Base-by-base conservation (phyloP, 1,140 invertebrate species). In the Neodiprion virginianus region DNA sequence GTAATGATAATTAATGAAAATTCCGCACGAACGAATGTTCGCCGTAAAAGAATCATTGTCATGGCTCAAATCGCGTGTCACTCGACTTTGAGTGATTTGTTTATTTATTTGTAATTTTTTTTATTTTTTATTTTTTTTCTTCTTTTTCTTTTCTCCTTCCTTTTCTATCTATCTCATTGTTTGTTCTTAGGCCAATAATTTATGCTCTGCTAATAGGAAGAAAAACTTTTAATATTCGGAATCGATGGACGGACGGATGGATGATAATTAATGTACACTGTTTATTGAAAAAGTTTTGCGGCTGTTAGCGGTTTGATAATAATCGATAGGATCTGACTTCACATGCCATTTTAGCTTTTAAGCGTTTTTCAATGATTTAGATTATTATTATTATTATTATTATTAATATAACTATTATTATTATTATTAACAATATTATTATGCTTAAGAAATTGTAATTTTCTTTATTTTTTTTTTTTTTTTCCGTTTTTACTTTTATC, bases 331-430 rank as follows among this genome's bases (percentile, higher is more conserved):
- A 75, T 72, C 68, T 79, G 78, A 79, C 75, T 76, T 76, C 79
- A 83, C 81, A 81, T 81, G 81, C 81, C 81, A 83, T 83, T 77
- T 80, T 81, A 80, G 79, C 76, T 71, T 72, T 74, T 81, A 81
- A 83, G 81, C 72, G 78, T 77, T 76, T 78, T 75, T 66, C 4
- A 69, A 23, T 69, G 67, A 23, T 76, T 74, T 77, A 10, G n/a
- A 73, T 73, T 5, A 50, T 8, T 5, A 72, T 10, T 79, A 74
- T 78, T 50, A 69, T 74, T 74, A 72, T 75, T 47, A 72, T 69
- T 69, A 70, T 70, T 49, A 69, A 61, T 74, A 28, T n/a, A 68
- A 69, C 7, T 65, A 65, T 65, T 65, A 69, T 69, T 69, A 47
- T 8, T 7, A 69, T 69, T 69, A 69, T 69, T 69, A 69, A 12